Base-by-base conservation (phyloP, 2,113 vertebrate genomes). In the Lanius collurio region DNA sequence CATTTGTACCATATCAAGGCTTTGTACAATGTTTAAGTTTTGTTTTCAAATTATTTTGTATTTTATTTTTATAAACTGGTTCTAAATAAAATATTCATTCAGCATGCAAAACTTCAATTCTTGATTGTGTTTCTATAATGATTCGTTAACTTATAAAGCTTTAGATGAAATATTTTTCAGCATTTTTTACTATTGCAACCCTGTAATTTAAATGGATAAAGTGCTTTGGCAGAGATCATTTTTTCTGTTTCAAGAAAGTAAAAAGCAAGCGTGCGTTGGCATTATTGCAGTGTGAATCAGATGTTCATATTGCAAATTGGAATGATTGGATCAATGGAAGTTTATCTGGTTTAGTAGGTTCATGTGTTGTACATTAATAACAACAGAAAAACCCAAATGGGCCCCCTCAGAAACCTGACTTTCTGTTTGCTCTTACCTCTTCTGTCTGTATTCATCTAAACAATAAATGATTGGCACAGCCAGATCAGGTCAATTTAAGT, bases 21-120 rank as follows among this genome's bases (percentile, higher is more conserved):
- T 98, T 99, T 99, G 99, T 99, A 99, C 98, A 99, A 99, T 99
- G 99, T 98, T 99, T 98, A 98, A 98, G 98, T 98, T 99, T 94
- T 98, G 98, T 98, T 99, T 99, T 99, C 95, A 99, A 99, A 99
- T 99, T 99, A 98, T 99, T 99, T 99, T 99, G 98, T 99, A 99
- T 99, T 99, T 99, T 99, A 99, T 99, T 99, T 99, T 99, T 99
- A 99, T 99, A 99, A 99, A 99, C 98, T 98, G 98, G 98, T 99
- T 98, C 98, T 98, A 98, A 99, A 99, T 99, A 99, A 99, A 99
- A 99, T 98, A 98, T 98, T 99, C 98, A 99, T 99, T 99, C 98
- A 98, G 99, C 99, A 99, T 99, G 99, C 98, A 98, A 92, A 98
- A 98, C 96, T 98, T 95, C 96, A 95, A 19, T 93, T 87, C 94